phyloP scores from a whole-genome alignment of 2,113 vertebrate species.

The Indicator indicator region DNA sequence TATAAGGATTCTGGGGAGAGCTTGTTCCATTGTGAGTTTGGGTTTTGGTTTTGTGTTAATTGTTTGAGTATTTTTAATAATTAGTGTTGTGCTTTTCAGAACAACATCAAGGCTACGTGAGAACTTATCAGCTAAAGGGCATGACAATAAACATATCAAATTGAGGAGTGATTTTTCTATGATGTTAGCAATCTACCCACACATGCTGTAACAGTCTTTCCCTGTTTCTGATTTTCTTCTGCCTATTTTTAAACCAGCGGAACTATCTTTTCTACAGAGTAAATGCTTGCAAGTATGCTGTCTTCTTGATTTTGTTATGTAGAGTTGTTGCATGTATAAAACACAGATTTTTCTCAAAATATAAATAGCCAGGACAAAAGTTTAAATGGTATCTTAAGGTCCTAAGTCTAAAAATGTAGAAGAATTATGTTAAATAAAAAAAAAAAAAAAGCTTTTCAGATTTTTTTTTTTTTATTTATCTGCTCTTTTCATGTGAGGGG shows the following conservation, averaged over 20 bases:
- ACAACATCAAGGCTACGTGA: background rate
- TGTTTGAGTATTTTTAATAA: background rate
- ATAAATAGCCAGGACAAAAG: background rate
- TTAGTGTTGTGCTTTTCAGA: background rate
- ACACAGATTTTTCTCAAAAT: background rate
- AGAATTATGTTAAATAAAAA: background rate
- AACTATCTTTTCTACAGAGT: background rate
- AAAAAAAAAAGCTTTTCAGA: background rate
- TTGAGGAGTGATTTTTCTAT: background rate
- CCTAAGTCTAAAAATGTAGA: background rate
- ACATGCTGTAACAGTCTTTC: background rate
- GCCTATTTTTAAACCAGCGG: background rate
- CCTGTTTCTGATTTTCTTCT: background rate
- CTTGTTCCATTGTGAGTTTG: background rate
- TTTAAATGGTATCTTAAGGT: background rate
- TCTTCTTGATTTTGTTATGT: background rate
- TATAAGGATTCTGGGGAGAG: background rate
- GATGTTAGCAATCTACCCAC: conserved; percentile 22
- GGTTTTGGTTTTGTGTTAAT: background rate
- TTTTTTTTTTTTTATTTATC: background rate
- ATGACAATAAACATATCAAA: conserved; percentile 4
- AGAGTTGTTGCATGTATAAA: background rate
- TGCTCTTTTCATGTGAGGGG: background rate
- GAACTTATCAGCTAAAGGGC: background rate
- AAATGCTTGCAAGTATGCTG: background rate